A percentile compares a stretch with the other conserved stretches of the same genome.
These are phyloP conservation scores for Melieria picta DNA, from an alignment of 2,888 invertebrate species.

Conservation along the genomic window DNA sequence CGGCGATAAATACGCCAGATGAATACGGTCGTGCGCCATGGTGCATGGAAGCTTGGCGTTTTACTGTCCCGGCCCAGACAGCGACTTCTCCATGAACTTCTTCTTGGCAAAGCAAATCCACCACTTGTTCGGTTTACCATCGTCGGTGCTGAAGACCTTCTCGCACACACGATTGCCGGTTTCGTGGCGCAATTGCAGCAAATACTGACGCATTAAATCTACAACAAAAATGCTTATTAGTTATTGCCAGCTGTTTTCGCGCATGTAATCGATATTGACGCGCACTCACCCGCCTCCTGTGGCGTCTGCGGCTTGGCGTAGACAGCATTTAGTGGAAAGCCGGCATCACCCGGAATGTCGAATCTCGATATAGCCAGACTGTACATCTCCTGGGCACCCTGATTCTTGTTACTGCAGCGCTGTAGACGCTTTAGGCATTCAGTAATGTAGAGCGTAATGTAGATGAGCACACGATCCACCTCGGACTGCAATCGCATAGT, in stretches of 20 bases:
- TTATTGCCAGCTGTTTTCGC: not conserved
- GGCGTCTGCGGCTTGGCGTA: conserved; percentile 86
- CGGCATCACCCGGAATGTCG: conserved; percentile 95
- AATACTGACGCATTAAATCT: conserved; percentile 92
- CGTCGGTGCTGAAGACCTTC: conserved; percentile 86
- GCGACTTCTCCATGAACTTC: conserved; percentile 99
- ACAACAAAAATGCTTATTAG: conserved; percentile 50
- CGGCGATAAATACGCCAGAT: too few relatives aligned
- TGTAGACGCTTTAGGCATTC: conserved; percentile 96
- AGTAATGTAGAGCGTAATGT: conserved; percentile 95
- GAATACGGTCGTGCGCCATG: too few relatives aligned
- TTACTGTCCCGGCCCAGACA: conserved; percentile 68
- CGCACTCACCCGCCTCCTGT: conserved; percentile 79
- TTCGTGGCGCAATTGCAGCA: conserved; percentile 95
- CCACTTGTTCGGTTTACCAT: conserved; percentile 98
- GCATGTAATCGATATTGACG: not conserved
- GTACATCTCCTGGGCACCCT: conserved; percentile 96
- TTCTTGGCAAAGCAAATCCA: conserved; percentile 99
- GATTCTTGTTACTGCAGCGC: conserved; percentile 87
- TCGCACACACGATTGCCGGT: conserved; percentile 91
- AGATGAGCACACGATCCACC: conserved; percentile 95
- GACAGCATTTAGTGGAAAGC: conserved; percentile 95
- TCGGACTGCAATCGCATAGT: conserved; percentile 77
- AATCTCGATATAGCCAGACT: conserved; percentile 93
- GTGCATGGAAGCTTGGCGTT: conserved; percentile 10